Evolutionary conservation across 2,888 invertebrate genomes (phyloP), one percentile per base, ranked within the genome.

Genomic region (Stenichneumon culpator): DNA sequence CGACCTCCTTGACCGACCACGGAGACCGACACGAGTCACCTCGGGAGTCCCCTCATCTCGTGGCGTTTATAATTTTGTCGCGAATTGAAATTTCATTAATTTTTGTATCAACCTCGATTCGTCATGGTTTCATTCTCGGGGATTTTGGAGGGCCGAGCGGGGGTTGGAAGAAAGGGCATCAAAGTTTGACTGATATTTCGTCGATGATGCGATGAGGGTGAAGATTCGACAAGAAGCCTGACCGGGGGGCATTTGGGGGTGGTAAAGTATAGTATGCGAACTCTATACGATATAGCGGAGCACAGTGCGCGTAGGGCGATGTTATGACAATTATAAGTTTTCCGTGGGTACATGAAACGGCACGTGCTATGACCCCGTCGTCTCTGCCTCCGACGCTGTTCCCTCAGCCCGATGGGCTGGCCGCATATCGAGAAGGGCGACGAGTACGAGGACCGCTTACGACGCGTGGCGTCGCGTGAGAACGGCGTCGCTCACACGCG

Each of bases 271-370:
- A 74, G 22, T 9, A 22, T 5, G 16, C 16, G 28, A 60, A 54
- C n/a, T 54, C 9, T 54, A 57, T 70, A 52, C 44, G 44, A 14
- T 57, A 36, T 65, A 36, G 11, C 25, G 39, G 32, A 36, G 25
- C 36, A 68, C 67, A 50, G 57, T 47, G 47, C 47, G 67, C 47
- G n/a, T 57, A 83, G 87, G 83, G 82, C 81, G 87, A 86, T 93
- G 92, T 92, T 93, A 93, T 92, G 93, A 93, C 93, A 93, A 93
- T 93, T 93, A 93, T 92, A 91, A 92, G 90, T 91, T 93, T 92
- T 92, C 87, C 90, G 89, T 90, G 88, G 89, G 90, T 89, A 89
- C 88, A 91, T 89, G 88, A 89, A 89, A 89, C 87, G 90, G 90
- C 90, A 91, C 91, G 91, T 91, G 91, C 83, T 88, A 82, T 39